These are phyloP conservation scores for Drosophila emarginata DNA, from an alignment of 2,888 invertebrate species.

Conservation along the genomic window DNA sequence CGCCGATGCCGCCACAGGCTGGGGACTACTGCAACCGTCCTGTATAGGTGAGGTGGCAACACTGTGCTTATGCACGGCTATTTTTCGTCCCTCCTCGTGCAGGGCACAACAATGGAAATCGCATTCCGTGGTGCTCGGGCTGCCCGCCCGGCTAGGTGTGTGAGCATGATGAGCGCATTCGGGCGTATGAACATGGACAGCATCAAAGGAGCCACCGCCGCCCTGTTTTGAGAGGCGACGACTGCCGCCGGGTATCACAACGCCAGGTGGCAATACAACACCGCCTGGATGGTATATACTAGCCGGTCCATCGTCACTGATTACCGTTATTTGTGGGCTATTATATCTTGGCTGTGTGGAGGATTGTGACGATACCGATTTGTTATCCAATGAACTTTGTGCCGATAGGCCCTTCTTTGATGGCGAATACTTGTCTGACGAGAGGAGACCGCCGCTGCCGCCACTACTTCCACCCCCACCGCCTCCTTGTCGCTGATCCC, in stretches of 20 bases:
- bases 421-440: slow-evolving; percentile 82
- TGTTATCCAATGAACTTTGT: slow-evolving; percentile 86
- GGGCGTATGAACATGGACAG: slow-evolving; percentile 91
- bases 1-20: slow-evolving; percentile 82
- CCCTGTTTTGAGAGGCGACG: slow-evolving; percentile 85
- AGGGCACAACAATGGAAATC: slow-evolving; percentile 98
- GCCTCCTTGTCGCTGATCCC: slow-evolving; percentile 93
- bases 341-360: slow-evolving; percentile 83
- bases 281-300: slow-evolving; percentile 83
- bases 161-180: slow-evolving; percentile 89
- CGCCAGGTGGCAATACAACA: slow-evolving; percentile 77
- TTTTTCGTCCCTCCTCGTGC: slow-evolving; percentile 95
- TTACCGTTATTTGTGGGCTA: slow-evolving; percentile 95
- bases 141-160: slow-evolving; percentile 87
- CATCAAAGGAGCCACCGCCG: slow-evolving; percentile 86
- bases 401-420: slow-evolving; percentile 84
- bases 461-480: slow-evolving; percentile 82
- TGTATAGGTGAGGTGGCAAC: slow-evolving; percentile 96
- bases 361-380: slow-evolving; percentile 82
- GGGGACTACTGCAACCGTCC: slow-evolving; percentile 88
- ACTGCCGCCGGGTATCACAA: slow-evolving; percentile 79
- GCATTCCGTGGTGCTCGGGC: slow-evolving; percentile 89
- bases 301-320: slow-evolving; percentile 93
- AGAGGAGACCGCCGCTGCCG: slow-evolving; percentile 82
- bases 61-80: slow-evolving; percentile 92